Conservation (phyloP, 2,888 invertebrate genomes). For the Loripinus fragilis region DNA sequence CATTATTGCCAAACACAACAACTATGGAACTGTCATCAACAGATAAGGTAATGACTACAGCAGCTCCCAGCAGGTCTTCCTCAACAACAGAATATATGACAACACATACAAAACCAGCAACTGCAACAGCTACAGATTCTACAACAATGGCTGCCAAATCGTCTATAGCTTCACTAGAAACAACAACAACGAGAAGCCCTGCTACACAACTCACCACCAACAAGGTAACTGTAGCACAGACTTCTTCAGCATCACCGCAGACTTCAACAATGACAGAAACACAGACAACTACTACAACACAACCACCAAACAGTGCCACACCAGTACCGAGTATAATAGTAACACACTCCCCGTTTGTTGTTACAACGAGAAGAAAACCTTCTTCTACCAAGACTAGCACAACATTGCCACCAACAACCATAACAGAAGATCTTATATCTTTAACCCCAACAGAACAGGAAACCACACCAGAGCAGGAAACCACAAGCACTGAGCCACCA, state of each 20-base stretch:
- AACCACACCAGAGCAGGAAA: neutral
- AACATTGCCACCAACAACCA: neutral
- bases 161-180: neutral
- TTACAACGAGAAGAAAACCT: neutral
- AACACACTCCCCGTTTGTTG: neutral
- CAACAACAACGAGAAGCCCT: no score
- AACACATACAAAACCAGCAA: neutral
- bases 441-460: neutral
- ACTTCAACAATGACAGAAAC: neutral
- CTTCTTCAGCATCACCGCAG: neutral
- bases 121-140: conserved; percentile 1
- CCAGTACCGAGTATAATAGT: neutral
- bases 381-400: neutral
- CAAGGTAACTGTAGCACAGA: neutral
- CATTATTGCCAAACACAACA: neutral
- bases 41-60: neutral
- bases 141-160: neutral
- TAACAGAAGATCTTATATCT: neutral
- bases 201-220: no score
- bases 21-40: neutral
- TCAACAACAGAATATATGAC: neutral
- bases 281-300: neutral
- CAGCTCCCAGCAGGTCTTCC: no score
- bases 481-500: conserved; percentile 24
- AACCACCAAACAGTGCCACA: neutral